Evolutionary conservation across 2,888 invertebrate genomes (phyloP).

Genomic region (Sminthurinus aureus): DNA sequence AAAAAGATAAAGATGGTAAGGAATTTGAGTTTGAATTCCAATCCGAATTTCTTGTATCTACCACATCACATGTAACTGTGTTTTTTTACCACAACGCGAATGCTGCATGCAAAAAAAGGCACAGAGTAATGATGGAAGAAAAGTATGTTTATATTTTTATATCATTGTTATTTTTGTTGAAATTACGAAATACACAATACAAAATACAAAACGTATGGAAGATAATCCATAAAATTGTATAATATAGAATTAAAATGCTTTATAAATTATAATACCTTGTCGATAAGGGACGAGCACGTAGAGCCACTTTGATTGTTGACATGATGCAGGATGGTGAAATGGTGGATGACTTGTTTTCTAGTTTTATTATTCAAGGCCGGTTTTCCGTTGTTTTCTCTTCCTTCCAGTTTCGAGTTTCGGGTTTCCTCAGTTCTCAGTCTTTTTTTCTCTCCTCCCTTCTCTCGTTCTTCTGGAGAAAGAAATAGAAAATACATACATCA

Average conservation of each 20-base stretch:
- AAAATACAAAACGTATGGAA: background rate
- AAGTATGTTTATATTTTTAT: background rate
- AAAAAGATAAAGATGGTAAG: no score
- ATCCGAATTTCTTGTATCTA: no score
- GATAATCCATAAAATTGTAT: background rate
- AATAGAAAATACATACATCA: no score
- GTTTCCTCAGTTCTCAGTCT: background rate
- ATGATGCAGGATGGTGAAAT: constrained; percentile 32
- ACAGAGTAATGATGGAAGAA: no score
- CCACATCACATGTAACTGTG: no score
- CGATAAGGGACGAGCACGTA: constrained; percentile 55
- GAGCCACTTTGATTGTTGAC: constrained; percentile 56
- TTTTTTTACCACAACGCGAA: no score
- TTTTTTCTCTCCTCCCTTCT: background rate
- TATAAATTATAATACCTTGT: constrained; percentile 42
- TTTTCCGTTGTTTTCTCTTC: no score
- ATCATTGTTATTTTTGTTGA: background rate
- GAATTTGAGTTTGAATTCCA: no score
- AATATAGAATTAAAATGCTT: background rate
- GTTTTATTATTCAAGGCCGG: background rate
- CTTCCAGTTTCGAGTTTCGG: background rate
- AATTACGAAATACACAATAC: background rate
- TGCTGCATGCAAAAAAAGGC: no score
- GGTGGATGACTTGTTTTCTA: background rate
- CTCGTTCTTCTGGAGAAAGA: background rate